Evolutionary conservation across 2,113 vertebrate genomes (phyloP).

Genomic region (Zingel zingel): DNA sequence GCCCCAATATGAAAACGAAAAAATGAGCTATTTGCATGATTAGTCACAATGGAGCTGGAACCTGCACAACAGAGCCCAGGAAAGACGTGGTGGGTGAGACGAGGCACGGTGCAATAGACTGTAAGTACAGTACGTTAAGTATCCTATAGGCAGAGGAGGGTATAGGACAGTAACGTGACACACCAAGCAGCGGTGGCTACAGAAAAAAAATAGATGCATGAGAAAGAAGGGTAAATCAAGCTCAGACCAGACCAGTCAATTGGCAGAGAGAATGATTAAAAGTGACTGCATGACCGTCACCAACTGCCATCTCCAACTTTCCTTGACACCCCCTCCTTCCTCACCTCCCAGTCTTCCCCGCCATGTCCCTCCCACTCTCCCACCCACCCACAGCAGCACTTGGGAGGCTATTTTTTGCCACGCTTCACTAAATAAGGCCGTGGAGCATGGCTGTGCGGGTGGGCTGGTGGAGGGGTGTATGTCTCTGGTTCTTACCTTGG

Average conservation of each 20-base stretch:
- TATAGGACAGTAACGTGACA: conserved; percentile 10
- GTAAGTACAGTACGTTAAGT: conserved; percentile 22
- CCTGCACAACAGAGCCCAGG: neutral
- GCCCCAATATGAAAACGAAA: too few relatives aligned
- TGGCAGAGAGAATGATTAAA: conserved; percentile 77
- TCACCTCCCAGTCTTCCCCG: conserved; percentile 38
- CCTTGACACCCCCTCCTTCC: conserved; percentile 9
- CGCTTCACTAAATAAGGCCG: conserved; percentile 99
- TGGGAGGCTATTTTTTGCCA: conserved; percentile 96
- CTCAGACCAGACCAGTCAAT: conserved; percentile 69
- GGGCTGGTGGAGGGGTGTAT: conserved; percentile 66
- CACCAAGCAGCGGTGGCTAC: neutral
- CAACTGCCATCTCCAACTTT: conserved; percentile 14
- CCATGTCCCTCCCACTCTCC: conserved; percentile 46
- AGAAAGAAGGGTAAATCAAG: conserved; percentile 32
- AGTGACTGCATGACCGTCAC: conserved; percentile 64
- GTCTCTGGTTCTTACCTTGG: conserved; percentile 86
- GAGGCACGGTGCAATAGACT: neutral
- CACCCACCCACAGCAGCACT: conserved; percentile 79
- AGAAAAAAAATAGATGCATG: conserved; percentile 11
- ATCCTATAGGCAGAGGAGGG: conserved; percentile 1
- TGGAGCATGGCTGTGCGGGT: conserved; percentile 62
- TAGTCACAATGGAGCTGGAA: too few relatives aligned
- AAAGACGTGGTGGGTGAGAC: neutral
- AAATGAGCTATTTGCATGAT: too few relatives aligned